Conservation (phyloP, 2,113 vertebrate species). For the Calcarius ornatus region DNA sequence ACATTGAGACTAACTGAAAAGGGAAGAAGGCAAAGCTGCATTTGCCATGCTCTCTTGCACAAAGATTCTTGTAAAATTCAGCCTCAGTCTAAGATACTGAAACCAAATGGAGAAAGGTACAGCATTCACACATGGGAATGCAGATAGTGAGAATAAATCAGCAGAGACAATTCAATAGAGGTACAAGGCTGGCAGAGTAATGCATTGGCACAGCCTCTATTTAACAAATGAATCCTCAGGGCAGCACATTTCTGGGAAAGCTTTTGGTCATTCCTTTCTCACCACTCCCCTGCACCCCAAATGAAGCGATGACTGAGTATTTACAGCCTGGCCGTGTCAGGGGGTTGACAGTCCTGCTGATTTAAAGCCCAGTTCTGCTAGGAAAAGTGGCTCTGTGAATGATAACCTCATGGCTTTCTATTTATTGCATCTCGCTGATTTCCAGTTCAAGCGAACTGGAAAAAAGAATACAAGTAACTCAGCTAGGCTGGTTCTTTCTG, state of each 20-base stretch:
- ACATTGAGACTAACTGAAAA: background rate
- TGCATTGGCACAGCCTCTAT: background rate
- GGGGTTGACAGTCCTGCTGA: constrained; percentile 2
- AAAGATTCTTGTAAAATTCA: background rate
- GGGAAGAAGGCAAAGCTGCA: background rate
- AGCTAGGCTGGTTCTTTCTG: background rate
- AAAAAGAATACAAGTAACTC: background rate
- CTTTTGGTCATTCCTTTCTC: constrained; percentile 31
- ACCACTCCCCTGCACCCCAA: background rate
- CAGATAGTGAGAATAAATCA: constrained; percentile 6
- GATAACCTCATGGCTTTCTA: background rate
- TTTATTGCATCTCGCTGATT: background rate
- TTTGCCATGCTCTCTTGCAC: background rate
- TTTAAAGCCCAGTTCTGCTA: background rate
- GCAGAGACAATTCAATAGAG: background rate
- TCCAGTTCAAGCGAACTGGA: background rate
- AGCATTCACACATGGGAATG: background rate
- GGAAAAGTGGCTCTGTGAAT: background rate
- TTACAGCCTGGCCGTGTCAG: background rate
- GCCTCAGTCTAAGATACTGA: background rate
- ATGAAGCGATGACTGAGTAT: background rate
- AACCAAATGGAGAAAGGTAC: background rate
- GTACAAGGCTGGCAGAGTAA: background rate
- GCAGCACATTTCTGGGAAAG: constrained; percentile 22
- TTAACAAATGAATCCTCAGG: background rate